Evolutionary conservation across 2,113 vertebrate genomes (phyloP).

Genomic region (Tragelaphus imberbis): DNA sequence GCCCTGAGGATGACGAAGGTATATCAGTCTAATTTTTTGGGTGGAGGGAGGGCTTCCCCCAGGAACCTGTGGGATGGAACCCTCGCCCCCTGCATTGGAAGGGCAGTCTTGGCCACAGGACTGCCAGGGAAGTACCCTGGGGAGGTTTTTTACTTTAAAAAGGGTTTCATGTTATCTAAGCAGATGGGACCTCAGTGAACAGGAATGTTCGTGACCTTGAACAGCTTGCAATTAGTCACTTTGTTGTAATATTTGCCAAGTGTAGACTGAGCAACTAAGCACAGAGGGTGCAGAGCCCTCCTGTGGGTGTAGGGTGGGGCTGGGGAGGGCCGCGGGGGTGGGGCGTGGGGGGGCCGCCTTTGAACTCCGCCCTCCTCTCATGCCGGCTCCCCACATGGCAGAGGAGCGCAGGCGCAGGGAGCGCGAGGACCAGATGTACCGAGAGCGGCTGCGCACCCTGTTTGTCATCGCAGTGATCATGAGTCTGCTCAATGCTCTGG

Average conservation of each 20-base stretch:
- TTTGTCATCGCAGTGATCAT: conserved; percentile 87
- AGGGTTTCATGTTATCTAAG: not conserved
- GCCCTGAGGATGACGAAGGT: conserved; percentile 92
- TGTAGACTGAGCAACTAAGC: not conserved
- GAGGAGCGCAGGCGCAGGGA: conserved; percentile 91
- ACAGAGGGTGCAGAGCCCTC: not conserved
- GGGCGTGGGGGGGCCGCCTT: not conserved
- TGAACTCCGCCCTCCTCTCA: not conserved
- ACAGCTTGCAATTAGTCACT: not conserved
- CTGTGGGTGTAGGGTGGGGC: not conserved
- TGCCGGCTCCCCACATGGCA: not conserved
- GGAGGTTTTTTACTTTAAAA: not conserved
- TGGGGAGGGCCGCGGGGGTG: not conserved
- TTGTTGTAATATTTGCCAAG: not conserved
- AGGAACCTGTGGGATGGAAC: not conserved
- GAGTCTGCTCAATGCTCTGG: conserved; percentile 82
- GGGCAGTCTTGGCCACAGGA: not conserved
- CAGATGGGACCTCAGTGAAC: not conserved
- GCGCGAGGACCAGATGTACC: conserved; percentile 89
- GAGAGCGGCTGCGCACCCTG: conserved; percentile 87
- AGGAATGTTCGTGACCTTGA: not conserved
- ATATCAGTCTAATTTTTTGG: not conserved
- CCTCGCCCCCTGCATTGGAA: not conserved
- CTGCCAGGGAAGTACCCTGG: not conserved
- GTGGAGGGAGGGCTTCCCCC: not conserved